Evolutionary conservation across 2,113 vertebrate genomes (phyloP).

Genomic region (Prochilodus magdalenae): DNA sequence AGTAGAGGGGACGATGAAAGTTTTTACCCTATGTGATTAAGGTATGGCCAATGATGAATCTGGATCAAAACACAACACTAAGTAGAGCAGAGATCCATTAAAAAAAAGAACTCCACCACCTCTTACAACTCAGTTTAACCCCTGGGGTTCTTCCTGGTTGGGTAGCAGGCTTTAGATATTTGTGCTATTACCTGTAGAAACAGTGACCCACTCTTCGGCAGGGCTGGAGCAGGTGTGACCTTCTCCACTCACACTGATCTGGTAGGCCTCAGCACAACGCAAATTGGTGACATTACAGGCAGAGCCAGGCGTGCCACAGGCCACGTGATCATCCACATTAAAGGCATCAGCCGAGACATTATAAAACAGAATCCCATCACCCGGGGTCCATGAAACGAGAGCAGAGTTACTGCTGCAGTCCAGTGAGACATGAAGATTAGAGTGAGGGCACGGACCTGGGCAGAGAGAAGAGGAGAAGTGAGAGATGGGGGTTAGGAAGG

Average conservation of each 20-base stretch:
- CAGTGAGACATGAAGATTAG: slow-evolving; percentile 45
- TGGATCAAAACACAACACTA: too few relatives aligned
- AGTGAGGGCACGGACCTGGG: slow-evolving; percentile 74
- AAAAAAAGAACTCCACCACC: too few relatives aligned
- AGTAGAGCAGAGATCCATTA: too few relatives aligned
- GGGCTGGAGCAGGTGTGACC: slow-evolving; percentile 69
- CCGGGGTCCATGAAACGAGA: slow-evolving; percentile 70
- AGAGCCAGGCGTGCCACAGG: slow-evolving; percentile 64
- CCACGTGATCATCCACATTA: background rate
- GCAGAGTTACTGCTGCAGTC: slow-evolving; percentile 69
- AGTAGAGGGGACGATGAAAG: background rate
- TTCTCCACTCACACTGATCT: slow-evolving; percentile 66
- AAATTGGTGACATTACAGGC: slow-evolving; percentile 71
- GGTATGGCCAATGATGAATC: background rate
- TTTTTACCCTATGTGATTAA: background rate
- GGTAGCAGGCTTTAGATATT: background rate
- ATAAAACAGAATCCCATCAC: slow-evolving; percentile 68
- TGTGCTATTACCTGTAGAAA: slow-evolving; percentile 68
- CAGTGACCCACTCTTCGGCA: slow-evolving; percentile 40
- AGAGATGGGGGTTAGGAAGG: background rate
- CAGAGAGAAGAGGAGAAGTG: background rate
- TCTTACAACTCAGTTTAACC: too few relatives aligned
- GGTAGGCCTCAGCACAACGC: slow-evolving; percentile 71
- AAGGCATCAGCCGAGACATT: slow-evolving; percentile 57
- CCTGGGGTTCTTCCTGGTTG: too few relatives aligned